Evolutionary conservation across 2,113 vertebrate genomes (phyloP), one percentile per base, ranked within the genome.

Genomic region (Pseudopodoces humilis): DNA sequence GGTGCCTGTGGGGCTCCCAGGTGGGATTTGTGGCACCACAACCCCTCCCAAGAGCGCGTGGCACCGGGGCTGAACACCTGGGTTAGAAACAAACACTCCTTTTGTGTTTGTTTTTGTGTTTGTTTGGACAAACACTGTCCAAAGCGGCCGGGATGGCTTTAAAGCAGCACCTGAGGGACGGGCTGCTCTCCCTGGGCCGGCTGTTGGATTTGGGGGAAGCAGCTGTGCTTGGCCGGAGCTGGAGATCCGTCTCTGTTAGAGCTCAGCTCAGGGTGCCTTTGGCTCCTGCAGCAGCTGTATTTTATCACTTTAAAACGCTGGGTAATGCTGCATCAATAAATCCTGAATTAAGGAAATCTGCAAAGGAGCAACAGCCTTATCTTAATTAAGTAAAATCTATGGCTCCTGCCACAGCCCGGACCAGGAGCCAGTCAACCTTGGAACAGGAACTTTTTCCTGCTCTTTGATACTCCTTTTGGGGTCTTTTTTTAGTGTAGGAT

Each of bases 321-420:
- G 60, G 56, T 72, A 81, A 88, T 92, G 77, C 76, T 92, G 65
- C 91, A 93, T 92, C 83, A 69, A 92, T 97, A 95, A 84, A 96
- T 96, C 89, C 93, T 89, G 64, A 91, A 85, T 92, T 94, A 94
- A 95, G 82, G 92, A 90, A 95, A 94, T 93, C 82, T 97, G 62
- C 79, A 96, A 94, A 87, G 93, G 86, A 96, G 92, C 88, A 95
- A 90, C 78, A 96, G 70, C 83, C 89, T 96, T 96, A 96, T 96
- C 96, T 96, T 97, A 97, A 96, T 97, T 97, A 97, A 84, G 72
- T 67, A 86, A 97, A 97, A 97, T 96, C 56, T 91, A 96, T 84
- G 88, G 93, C 86, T 96, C 59, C 88, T 96, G 92, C 91, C 94
- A 96, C 47, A 62, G 88, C 80, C 62, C 11, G 8, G 47, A 94